phyloP scores from a whole-genome alignment of 2,888 invertebrate species.

The Nephrotoma flavescens region DNA sequence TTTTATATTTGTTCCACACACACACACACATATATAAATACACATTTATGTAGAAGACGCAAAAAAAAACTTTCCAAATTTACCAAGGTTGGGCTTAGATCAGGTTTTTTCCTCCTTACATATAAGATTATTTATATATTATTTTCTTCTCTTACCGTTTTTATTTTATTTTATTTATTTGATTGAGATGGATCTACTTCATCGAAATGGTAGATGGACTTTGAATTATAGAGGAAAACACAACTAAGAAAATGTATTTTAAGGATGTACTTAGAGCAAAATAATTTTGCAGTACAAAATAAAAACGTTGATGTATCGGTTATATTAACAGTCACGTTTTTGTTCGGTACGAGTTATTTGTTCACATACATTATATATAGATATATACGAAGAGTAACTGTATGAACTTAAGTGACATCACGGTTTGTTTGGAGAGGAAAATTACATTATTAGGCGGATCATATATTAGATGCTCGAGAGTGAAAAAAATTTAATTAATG shows the following conservation, averaged over 20 bases:
- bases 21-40: not conserved
- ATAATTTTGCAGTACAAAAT: not conserved
- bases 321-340: not conserved
- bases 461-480: not conserved
- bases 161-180: conserved; percentile 1
- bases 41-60: not conserved
- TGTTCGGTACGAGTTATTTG: not conserved
- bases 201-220: not conserved
- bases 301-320: not conserved
- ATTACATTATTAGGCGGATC: not conserved
- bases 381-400: not conserved
- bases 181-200: conserved; percentile 3
- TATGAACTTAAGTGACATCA: not conserved
- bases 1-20: not conserved
- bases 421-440: not conserved
- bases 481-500: not conserved
- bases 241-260: not conserved
- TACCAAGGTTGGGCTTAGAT: not conserved
- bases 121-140: not conserved
- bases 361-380: not conserved
- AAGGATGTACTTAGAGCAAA: not conserved
- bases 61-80: not conserved
- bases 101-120: not conserved
- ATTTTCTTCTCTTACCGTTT: not conserved
- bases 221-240: not conserved